Evolutionary conservation across 2,888 invertebrate species (phyloP), one percentile per base, ranked within the genome.

Genomic region (Lamellibrachia satsuma): DNA sequence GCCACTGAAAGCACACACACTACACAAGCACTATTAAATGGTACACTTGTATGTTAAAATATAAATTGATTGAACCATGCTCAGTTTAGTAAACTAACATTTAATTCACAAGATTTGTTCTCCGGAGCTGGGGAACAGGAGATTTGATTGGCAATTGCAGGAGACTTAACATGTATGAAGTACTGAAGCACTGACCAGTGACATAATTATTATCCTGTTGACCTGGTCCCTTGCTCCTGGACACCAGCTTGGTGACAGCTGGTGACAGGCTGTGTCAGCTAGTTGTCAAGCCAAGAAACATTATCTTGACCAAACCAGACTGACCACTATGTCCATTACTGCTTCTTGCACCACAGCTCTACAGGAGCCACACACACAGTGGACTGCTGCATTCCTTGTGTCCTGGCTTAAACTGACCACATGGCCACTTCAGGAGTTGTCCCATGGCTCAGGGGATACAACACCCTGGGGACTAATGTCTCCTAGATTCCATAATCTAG

Each of bases 311-410:
- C 75, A 22, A 15, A 75, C n/a, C 22, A 75, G 22, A 75, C 75
- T 75, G 75, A 75, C 15, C 75, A 15, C 75, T 75, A 22, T 22
- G 75, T 75, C 75, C 75, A 75, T 75, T 75, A 75, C 22, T 75
- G 75, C 6, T 15, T 75, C 75, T 75, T 75, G 75, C 75, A 75
- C 22, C 75, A 75, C 75, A 15, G 15, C 75, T 3, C 75, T 75
- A n/a, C 75, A 75, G 75, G 75, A 22, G 75, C 75, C 11, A 15
- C 15, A 60, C 60, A 9, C 3, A 4, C 60, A 60, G 60, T 75
- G 75, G 39, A 75, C 75, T n/a, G n/a, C 75, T 75, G 75, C 75
- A 75, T 75, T 75, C 75, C 75, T 75, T n/a, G n/a, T 75, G 75
- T 75, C 22, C 75, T 75, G 75, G 15, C 22, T 75, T 75, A 75